Conservation (phyloP, 1,140 invertebrate species). For the Pseudomyrmex sp. region DNA sequence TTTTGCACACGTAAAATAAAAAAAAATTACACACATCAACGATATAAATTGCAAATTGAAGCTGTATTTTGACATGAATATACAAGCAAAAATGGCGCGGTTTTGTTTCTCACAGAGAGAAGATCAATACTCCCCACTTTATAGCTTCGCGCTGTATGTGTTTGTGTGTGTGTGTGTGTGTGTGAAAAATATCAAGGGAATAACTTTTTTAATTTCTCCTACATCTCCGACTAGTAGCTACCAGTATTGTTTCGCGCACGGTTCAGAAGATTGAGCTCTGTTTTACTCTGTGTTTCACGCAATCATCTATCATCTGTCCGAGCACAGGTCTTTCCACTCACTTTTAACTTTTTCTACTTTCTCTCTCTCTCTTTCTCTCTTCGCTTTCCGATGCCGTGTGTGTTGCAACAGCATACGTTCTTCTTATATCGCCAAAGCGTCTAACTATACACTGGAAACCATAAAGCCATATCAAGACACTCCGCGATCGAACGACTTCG, state of each 20-base stretch:
- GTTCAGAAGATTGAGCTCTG: conserved; percentile 45
- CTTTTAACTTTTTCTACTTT: too few species aligned
- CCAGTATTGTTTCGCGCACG: conserved; percentile 26
- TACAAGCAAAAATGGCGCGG: neutral
- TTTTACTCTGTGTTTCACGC: neutral
- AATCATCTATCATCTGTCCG: conserved; percentile 38
- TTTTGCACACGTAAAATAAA: neutral
- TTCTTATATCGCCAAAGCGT: conserved; percentile 32
- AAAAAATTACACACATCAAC: neutral
- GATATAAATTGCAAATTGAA: conserved; percentile 14
- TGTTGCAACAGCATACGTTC: conserved; percentile 15
- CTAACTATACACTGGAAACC: conserved; percentile 24
- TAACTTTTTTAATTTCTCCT: conserved; percentile 53
- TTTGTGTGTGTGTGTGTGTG: neutral
- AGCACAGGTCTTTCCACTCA: conserved; percentile 46
- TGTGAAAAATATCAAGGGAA: conserved; percentile 31
- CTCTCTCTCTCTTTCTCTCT: neutral
- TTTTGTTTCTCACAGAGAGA: conserved; percentile 5
- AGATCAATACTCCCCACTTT: conserved; percentile 30
- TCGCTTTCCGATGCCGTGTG: conserved; percentile 21
- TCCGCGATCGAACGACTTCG: conserved; percentile 10
- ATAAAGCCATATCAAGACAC: neutral
- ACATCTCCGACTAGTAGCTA: conserved; percentile 1
- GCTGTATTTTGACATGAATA: neutral
- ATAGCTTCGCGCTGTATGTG: conserved; percentile 31